A percentile compares a stretch with the other conserved stretches of the same genome.
These are phyloP conservation scores for Tamandua tetradactyla DNA, from an alignment of 2,797 vertebrate species.

Conservation along the genomic window DNA sequence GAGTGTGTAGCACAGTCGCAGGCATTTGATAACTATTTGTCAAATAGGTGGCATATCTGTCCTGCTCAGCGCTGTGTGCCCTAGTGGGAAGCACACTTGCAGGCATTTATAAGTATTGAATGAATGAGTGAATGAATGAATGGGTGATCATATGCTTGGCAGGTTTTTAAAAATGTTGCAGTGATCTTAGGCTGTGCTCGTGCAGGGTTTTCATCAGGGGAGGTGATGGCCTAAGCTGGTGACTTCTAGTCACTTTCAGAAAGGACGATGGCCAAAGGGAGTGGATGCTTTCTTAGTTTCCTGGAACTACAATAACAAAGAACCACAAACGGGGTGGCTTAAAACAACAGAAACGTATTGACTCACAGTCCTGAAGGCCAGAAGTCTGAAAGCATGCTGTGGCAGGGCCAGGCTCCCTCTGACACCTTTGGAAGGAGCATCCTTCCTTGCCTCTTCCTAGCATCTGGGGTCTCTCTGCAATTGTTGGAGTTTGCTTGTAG, in stretches of 20 bases:
- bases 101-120: neutral
- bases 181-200: neutral
- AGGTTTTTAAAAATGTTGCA: neutral
- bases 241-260: neutral
- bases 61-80: no score
- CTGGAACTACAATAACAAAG: no score
- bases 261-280: neutral
- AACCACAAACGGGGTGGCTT: no score
- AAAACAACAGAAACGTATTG: no score
- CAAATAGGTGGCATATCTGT: neutral
- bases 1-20: neutral
- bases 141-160: neutral
- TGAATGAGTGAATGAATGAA: neutral
- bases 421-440: no score
- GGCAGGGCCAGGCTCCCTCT: no score
- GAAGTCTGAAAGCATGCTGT: no score
- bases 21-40: neutral
- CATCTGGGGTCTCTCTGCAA: no score
- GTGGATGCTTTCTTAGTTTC: neutral
- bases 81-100: neutral
- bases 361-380: no score
- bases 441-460: no score
- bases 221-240: no score
- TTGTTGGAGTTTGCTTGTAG: no score
- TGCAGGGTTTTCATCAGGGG: neutral